A percentile compares a stretch with the other conserved stretches of the same genome.
These are phyloP conservation scores for Pampus argenteus DNA, from an alignment of 2,797 vertebrate species.

Conservation along the genomic window DNA sequence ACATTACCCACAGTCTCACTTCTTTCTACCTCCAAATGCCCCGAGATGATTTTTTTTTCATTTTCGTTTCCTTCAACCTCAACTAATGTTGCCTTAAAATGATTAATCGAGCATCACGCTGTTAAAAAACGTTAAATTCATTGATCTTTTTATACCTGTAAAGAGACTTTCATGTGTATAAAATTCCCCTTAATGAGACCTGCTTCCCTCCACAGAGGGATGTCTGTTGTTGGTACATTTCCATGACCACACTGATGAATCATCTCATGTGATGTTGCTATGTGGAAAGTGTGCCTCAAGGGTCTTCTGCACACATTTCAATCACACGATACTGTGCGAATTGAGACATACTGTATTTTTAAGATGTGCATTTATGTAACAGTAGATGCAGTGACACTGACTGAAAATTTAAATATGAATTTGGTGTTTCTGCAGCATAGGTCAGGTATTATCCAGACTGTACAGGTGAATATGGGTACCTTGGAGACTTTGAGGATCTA, in stretches of 20 bases:
- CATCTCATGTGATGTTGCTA: slow-evolving; percentile 20
- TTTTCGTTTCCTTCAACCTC: no score
- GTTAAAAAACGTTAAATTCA: no score
- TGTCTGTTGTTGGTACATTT: slow-evolving; percentile 23
- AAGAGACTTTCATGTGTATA: neutral
- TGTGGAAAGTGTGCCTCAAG: slow-evolving; percentile 1
- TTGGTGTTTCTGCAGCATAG: neutral
- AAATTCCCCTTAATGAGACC: neutral
- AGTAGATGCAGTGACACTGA: neutral
- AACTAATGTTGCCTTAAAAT: no score
- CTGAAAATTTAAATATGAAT: neutral
- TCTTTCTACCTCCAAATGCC: no score
- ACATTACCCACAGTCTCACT: no score
- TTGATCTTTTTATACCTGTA: neutral
- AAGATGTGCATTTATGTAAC: neutral
- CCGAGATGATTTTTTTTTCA: no score
- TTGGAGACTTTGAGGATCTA: neutral
- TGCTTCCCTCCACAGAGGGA: neutral
- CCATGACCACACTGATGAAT: slow-evolving; percentile 33
- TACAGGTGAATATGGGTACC: slow-evolving; percentile 48
- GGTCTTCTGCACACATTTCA: neutral
- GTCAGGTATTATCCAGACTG: neutral
- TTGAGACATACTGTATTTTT: neutral
- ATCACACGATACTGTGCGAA: neutral
- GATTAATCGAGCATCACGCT: no score